A percentile compares a stretch with the other conserved stretches of the same genome.
Conservation (phyloP, 2,888 invertebrate genomes). For the Pyrocoelia pectoralis region DNA sequence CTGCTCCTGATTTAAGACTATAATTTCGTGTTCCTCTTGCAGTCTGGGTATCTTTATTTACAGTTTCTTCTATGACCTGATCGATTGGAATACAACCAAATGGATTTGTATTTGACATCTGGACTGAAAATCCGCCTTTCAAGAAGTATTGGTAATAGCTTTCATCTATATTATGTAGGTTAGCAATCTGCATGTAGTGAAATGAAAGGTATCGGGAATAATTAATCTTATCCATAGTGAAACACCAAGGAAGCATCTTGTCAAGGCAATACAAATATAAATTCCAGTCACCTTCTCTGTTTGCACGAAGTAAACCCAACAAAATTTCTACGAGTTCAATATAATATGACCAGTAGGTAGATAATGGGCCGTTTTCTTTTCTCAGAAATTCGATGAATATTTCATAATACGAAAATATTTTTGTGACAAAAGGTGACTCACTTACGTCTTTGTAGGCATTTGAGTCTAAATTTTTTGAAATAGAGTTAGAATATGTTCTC, state of each 20-base stretch:
- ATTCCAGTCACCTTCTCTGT: constrained; percentile 1
- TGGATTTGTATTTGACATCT: constrained; percentile 10
- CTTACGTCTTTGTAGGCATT: neutral
- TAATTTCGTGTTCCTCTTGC: constrained; percentile 4
- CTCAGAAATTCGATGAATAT: neutral
- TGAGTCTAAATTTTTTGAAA: neutral
- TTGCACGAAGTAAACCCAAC: neutral
- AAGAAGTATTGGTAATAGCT: neutral
- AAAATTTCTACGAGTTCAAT: neutral
- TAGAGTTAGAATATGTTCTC: neutral
- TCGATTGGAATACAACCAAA: constrained; percentile 10
- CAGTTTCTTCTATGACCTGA: neutral
- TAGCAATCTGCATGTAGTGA: neutral
- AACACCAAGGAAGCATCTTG: constrained; percentile 3
- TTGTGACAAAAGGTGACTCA: neutral
- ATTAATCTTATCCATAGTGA: constrained; percentile 2
- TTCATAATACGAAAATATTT: neutral
- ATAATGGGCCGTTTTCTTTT: neutral
- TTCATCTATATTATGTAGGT: neutral
- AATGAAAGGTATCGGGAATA: constrained; percentile 3
- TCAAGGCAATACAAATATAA: neutral
- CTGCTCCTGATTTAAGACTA: neutral
- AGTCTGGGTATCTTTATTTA: constrained; percentile 8
- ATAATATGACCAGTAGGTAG: neutral
- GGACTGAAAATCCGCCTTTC: neutral